A percentile compares a stretch with the other conserved stretches of the same genome.
phyloP scores from a whole-genome alignment of 1,140 invertebrate species.

The Diuraphis noxia region DNA sequence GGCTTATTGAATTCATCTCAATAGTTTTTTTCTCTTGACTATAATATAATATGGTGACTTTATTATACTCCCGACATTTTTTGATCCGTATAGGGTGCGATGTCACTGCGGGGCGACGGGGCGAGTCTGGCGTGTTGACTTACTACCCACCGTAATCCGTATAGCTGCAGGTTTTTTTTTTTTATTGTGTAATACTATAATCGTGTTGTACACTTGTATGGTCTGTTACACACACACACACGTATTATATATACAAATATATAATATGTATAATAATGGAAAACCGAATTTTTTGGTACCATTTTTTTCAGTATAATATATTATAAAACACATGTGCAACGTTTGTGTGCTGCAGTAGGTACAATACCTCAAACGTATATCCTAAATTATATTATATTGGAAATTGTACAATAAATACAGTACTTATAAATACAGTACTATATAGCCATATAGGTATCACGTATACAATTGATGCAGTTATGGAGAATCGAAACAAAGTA shows the following conservation, averaged over 20 bases:
- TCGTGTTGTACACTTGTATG: neutral
- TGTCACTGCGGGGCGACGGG: neutral
- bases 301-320: neutral
- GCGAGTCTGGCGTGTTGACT: neutral
- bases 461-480: neutral
- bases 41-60: neutral
- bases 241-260: neutral
- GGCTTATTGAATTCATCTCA: neutral
- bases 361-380: neutral
- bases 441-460: neutral
- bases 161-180: neutral
- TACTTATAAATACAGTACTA: neutral
- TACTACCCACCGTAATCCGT: neutral
- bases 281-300: neutral
- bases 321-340: neutral
- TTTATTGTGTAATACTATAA: too few relatives aligned
- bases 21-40: neutral
- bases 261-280: neutral
- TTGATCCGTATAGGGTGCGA: neutral
- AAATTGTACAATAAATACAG: neutral
- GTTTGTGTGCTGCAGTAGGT: neutral
- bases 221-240: neutral
- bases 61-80: neutral
- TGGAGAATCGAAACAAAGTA: neutral
- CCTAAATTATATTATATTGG: neutral